Evolutionary conservation across 1,140 invertebrate species (phyloP).

Genomic region (Diorhabda carinulata): DNA sequence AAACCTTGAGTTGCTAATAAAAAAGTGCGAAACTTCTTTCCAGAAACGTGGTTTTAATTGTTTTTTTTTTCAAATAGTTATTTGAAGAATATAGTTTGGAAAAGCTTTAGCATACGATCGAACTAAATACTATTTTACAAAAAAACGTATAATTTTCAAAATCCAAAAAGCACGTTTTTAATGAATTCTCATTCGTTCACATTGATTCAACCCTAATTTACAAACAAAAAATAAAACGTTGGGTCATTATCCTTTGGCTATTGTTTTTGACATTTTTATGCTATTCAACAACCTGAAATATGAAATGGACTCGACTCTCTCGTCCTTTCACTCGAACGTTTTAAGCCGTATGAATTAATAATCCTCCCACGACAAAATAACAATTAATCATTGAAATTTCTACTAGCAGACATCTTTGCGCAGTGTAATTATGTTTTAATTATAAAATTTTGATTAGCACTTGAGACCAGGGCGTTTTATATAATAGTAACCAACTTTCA

Average conservation of each 20-base stretch:
- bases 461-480: not conserved
- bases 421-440: conserved; percentile 34
- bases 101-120: too few relatives aligned
- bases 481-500: too few relatives aligned
- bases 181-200: not conserved
- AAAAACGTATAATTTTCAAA: too few relatives aligned
- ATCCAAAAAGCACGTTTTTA: not conserved
- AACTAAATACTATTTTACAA: too few relatives aligned
- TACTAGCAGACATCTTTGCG: conserved; percentile 16
- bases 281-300: conserved; percentile 10
- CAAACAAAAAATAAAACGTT: too few relatives aligned
- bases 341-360: conserved; percentile 17
- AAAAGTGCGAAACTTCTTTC: too few relatives aligned
- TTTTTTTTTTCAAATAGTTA: too few relatives aligned
- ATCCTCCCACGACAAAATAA: conserved; percentile 17
- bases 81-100: too few relatives aligned
- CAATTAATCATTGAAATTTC: conserved; percentile 32
- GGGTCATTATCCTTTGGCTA: not conserved
- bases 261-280: conserved; percentile 12
- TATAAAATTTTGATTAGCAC: conserved; percentile 31
- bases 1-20: too few relatives aligned
- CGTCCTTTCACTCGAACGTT: conserved; percentile 1
- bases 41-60: too few relatives aligned
- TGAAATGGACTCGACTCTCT: not conserved
- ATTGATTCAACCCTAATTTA: too few relatives aligned